Evolutionary conservation across 2,888 invertebrate genomes (phyloP).

Genomic region (Cantharis rufa): DNA sequence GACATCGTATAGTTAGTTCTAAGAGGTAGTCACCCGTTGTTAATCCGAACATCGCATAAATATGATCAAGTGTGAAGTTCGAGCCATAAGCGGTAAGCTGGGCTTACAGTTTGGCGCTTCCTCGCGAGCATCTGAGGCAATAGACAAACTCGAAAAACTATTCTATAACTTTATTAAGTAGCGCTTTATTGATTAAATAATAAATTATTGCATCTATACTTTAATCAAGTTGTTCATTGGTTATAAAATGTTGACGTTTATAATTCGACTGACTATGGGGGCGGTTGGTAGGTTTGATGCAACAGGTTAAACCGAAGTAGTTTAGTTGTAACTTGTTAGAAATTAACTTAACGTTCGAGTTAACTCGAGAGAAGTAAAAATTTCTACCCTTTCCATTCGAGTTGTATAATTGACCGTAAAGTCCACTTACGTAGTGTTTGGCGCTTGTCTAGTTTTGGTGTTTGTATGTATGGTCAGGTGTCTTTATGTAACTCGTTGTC

Average conservation of each 20-base stretch:
- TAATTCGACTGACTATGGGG: not conserved
- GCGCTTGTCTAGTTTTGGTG: constrained; percentile 42
- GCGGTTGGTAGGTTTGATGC: constrained; percentile 25
- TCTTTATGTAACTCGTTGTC: constrained; percentile 43
- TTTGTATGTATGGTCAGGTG: constrained; percentile 52
- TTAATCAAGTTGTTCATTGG: constrained; percentile 6
- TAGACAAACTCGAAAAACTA: constrained; percentile 30
- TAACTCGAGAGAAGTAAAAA: constrained; percentile 16
- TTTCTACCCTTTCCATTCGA: not conserved
- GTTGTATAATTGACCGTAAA: constrained; percentile 49
- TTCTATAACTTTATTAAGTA: constrained; percentile 48
- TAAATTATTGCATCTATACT: constrained; percentile 28
- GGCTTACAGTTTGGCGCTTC: constrained; percentile 57
- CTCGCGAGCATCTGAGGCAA: constrained; percentile 54
- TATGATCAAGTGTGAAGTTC: constrained; percentile 59
- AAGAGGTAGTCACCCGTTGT: constrained; percentile 54
- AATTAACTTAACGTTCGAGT: constrained; percentile 30
- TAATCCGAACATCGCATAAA: constrained; percentile 59
- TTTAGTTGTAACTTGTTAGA: constrained; percentile 2
- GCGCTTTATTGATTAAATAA: constrained; percentile 48
- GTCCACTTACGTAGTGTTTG: constrained; percentile 45
- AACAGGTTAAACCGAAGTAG: constrained; percentile 34
- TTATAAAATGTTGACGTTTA: not conserved
- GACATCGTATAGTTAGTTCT: constrained; percentile 49
- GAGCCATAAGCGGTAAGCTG: constrained; percentile 56